Base-by-base conservation (phyloP, 2,113 vertebrate species). In the Melanerpes aurifrons region DNA sequence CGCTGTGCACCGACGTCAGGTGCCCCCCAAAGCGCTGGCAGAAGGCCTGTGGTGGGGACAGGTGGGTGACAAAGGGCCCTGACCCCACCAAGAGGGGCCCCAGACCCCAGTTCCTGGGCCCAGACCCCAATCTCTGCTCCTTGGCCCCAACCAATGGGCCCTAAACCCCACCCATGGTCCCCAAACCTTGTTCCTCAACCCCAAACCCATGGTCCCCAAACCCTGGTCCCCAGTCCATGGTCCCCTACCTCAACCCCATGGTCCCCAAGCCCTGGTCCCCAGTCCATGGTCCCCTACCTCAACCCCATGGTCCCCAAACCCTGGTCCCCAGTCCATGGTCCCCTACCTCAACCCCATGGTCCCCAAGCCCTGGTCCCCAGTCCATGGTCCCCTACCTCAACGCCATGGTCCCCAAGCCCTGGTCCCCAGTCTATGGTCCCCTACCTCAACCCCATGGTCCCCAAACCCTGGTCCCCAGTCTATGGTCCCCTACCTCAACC, bases 391-490 rank as follows among this genome's bases (percentile, higher is more conserved):
- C n/a, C n/a, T n/a, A n/a, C n/a, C n/a, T n/a, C n/a, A n/a, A n/a
- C n/a, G n/a, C 5, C 26, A 12, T n/a, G 20, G 17, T 3, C 12
- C 48, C 7, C 48, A 11, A 6, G 1, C 15, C 10, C 2, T 5
- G 8, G 12, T 16, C 12, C 26, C 15, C 10, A 37, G n/a, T n/a
- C n/a, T n/a, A n/a, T n/a, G n/a, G n/a, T n/a, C n/a, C n/a, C n/a
- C n/a, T n/a, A 45, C 12, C 45, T 16, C 47, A 47, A 47, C 14
- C 47, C 47, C 15, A 17, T 47, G 47, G 47, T 47, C 47, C 47
- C 47, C 18, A 37, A 20, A 1, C 43, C 43, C 14, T 29, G 28
- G 21, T 68, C 45, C 14, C 21, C 37, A 29, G 11, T 6, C 37
- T 10, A 16, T 29, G 17, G 37, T 29, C 12, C 40, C 40, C 28